phyloP scores from a whole-genome alignment of 2,113 vertebrate genomes.

The Pterocles burchelli region DNA sequence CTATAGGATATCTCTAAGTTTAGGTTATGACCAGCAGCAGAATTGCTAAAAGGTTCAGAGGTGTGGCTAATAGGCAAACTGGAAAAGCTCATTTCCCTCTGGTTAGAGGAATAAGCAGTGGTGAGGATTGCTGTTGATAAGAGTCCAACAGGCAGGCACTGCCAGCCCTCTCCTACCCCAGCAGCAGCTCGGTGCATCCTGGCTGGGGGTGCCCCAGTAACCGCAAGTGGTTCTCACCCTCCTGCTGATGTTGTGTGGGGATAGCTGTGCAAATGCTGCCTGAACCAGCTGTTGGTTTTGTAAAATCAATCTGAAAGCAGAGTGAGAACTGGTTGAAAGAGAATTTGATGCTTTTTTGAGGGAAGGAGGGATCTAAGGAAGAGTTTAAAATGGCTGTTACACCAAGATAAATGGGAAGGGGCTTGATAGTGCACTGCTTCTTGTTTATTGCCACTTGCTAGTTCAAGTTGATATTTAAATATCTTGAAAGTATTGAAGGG shows the following conservation, averaged over 20 bases:
- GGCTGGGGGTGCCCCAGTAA: neutral
- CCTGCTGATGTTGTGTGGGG: neutral
- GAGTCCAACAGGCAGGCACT: neutral
- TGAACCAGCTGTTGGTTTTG: neutral
- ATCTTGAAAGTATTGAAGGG: neutral
- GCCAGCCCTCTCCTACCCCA: fast-evolving
- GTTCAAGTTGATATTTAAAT: neutral
- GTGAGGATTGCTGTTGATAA: neutral
- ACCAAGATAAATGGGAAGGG: neutral
- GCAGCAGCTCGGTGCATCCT: neutral
- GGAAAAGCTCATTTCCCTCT: neutral
- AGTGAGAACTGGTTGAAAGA: neutral
- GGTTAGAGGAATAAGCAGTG: neutral
- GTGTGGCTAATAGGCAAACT: neutral
- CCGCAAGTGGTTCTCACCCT: neutral
- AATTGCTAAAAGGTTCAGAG: neutral
- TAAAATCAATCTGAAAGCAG: neutral
- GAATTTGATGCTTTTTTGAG: neutral
- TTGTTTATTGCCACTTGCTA: neutral
- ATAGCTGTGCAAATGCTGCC: neutral
- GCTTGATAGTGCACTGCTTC: neutral
- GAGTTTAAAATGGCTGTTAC: neutral
- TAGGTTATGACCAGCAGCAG: neutral
- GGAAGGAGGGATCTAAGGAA: neutral
- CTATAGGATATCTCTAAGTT: neutral